Evolutionary conservation across 2,888 invertebrate genomes (phyloP), one percentile per base, ranked within the genome.

Genomic region (Ceraclea dissimilis): DNA sequence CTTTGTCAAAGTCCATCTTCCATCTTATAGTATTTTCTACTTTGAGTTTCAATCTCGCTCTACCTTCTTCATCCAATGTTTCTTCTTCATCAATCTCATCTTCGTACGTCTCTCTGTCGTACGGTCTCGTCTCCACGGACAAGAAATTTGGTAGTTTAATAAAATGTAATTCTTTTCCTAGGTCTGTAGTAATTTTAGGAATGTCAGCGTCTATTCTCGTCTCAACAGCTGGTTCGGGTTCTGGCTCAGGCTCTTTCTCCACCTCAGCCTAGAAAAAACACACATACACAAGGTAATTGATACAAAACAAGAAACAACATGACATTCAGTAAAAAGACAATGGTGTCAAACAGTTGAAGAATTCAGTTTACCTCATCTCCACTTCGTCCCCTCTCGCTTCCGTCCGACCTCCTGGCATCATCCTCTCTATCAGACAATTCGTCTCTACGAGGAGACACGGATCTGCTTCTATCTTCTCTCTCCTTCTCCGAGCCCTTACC

Each of bases 1-100:
- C 84, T 60, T 88, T 84, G 68, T 91, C 88, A 70, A 91, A 86
- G 10, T 76, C 78, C 16, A 90, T 89, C 34, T 93, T 82, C 98
- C 98, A 99, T 10, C 98, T 82, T 52, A 99, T 91, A 0, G 98
- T 98, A 72, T 99, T 99, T 74, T 99, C 98, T 11, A 99, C 93
- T 74, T 93, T 93, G 33, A 93, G 73, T 72, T 93, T 93, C 52
- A 93, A 74, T 70, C 90, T 83, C 5, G 93, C 91, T 58, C 97
- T 80, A 66, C 98, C 99, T 76, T 99, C 99, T 67, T 99, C 98
- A 68, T 99, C 98, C 64, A 96, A 75, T 0, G 93, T 93, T 70
- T 97, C 97, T 70, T 98, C 97, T 65, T 99, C 98, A 68, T 99
- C 98, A 63, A 97, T 93, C 76, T 99, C 99, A 73, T 98, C 97